Percentiles rank a stretch among this genome's conserved stretches.
phyloP scores from a whole-genome alignment of 2,888 invertebrate genomes.

The Sympetrum striolatum region DNA sequence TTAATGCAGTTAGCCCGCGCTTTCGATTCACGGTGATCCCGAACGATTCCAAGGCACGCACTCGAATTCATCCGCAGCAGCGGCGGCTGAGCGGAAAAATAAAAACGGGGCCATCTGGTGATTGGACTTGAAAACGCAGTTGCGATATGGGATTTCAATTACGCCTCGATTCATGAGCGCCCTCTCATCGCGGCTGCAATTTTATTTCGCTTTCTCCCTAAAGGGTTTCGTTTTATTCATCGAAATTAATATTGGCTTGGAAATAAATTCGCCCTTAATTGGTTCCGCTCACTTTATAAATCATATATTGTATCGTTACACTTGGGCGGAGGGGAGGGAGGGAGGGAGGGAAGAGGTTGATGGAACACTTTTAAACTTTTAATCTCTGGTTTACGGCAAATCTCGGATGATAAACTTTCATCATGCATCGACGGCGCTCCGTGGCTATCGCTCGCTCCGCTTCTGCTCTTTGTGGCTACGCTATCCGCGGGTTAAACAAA shows the following conservation, averaged over 20 bases:
- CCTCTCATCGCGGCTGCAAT: not conserved
- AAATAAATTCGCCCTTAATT: constrained; percentile 41
- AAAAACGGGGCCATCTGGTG: constrained; percentile 7
- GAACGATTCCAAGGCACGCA: not conserved
- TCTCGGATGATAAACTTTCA: constrained; percentile 31
- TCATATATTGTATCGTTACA: constrained; percentile 39
- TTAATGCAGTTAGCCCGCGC: not conserved
- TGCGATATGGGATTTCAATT: constrained; percentile 40
- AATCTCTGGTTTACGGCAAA: constrained; percentile 40
- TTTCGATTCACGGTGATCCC: not conserved
- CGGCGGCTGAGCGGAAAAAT: not conserved
- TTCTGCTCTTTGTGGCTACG: not conserved
- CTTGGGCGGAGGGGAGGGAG: constrained; percentile 5
- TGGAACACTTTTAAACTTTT: constrained; percentile 38
- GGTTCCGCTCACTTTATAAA: constrained; percentile 33
- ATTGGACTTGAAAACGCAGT: constrained; percentile 41
- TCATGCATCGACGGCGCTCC: constrained; percentile 3
- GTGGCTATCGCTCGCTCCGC: not conserved
- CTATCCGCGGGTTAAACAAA: not conserved
- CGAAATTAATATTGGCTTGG: constrained; percentile 40
- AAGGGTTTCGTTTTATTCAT: constrained; percentile 35
- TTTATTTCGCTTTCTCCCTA: not conserved
- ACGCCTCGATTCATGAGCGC: constrained; percentile 36
- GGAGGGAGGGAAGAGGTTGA: not conserved
- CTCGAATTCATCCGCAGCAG: not conserved